Evolutionary conservation across 2,888 invertebrate species (phyloP).

Genomic region (Metellina segmentata): DNA sequence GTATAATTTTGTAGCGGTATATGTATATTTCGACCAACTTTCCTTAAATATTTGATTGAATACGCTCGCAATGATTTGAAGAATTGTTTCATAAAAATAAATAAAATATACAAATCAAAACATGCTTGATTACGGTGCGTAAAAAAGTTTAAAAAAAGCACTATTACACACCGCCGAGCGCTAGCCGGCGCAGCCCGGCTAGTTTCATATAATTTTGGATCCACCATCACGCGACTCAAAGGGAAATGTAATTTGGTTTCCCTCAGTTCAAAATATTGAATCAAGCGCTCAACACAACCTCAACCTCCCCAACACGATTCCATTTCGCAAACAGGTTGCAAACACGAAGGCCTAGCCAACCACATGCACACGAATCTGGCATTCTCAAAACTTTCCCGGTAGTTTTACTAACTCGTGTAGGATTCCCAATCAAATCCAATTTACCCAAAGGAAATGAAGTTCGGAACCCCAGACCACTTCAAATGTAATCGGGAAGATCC

Average conservation of each 20-base stretch:
- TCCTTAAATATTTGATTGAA: too few species aligned
- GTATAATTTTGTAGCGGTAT: too few species aligned
- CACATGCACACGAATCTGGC: background rate
- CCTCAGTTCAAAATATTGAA: background rate
- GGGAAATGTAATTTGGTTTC: background rate
- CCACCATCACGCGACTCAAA: background rate
- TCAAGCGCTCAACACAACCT: background rate
- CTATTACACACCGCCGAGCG: too few species aligned
- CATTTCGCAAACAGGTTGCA: background rate
- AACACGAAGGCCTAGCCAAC: background rate
- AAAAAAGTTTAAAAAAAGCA: too few species aligned
- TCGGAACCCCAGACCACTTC: conserved; percentile 56
- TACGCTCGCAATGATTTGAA: too few species aligned
- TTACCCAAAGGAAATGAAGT: conserved; percentile 56
- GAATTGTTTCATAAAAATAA: too few species aligned
- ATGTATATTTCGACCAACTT: too few species aligned
- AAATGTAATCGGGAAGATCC: conserved; percentile 50
- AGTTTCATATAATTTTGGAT: too few species aligned
- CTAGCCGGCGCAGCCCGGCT: too few species aligned
- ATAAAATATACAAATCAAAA: too few species aligned
- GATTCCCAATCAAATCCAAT: conserved; percentile 62
- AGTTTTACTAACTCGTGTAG: conserved; percentile 1
- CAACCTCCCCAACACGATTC: background rate
- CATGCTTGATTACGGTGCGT: too few species aligned
- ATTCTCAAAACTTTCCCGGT: background rate